A percentile compares a stretch with the other conserved stretches of the same genome.
phyloP scores from a whole-genome alignment of 2,113 vertebrate species.

The Ochotona princeps region DNA sequence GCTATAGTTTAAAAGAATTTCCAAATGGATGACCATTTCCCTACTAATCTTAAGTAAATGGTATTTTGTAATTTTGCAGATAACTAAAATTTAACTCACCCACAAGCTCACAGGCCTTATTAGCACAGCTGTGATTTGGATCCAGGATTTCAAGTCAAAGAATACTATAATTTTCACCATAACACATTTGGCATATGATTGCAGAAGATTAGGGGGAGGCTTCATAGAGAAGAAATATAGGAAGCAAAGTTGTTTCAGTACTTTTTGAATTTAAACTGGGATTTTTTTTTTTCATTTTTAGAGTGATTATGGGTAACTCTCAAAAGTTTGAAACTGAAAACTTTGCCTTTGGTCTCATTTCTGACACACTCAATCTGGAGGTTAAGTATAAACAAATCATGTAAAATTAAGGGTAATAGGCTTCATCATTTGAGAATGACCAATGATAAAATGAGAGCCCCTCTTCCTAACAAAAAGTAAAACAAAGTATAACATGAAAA shows the following conservation, averaged over 20 bases:
- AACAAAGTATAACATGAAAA: constrained; percentile 23
- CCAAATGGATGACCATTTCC: not conserved
- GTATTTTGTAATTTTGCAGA: not conserved
- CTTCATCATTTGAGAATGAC: not conserved
- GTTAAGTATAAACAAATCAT: not conserved
- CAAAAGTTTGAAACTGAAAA: not conserved
- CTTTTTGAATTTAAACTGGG: not conserved
- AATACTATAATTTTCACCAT: not conserved
- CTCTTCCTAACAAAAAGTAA: not conserved
- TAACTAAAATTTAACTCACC: not conserved
- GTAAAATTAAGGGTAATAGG: not conserved
- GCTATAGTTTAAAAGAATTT: not conserved
- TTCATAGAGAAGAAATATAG: not conserved
- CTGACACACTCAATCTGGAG: not conserved
- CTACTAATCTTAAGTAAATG: not conserved
- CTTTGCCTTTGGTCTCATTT: not conserved
- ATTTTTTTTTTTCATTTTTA: not conserved
- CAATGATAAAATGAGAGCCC: not conserved
- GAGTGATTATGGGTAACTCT: not conserved
- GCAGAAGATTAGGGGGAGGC: not conserved
- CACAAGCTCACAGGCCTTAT: not conserved
- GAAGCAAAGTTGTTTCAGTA: not conserved
- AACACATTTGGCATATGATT: not conserved
- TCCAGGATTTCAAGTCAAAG: not conserved
- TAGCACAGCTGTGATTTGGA: not conserved